These are phyloP conservation scores for Aproaerema taeniolella DNA, from an alignment of 2,888 invertebrate genomes.

Conservation along the genomic window DNA sequence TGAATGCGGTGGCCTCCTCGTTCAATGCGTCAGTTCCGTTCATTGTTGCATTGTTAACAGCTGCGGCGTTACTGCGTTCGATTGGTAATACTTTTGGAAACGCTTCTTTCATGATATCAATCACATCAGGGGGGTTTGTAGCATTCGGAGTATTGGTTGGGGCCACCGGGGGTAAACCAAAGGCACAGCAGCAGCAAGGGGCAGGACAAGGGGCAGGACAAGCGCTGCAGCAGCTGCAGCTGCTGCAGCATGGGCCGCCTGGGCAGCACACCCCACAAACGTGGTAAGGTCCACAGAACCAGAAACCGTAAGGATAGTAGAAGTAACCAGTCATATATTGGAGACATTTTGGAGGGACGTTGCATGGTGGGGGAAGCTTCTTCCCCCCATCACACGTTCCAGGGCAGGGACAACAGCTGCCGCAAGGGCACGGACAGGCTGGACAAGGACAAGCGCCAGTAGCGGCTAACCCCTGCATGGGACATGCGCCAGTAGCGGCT, in stretches of 20 bases:
- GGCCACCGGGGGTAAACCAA: too few relatives aligned
- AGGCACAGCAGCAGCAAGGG: too few relatives aligned
- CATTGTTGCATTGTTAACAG: too few relatives aligned
- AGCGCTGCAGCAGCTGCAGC: background rate
- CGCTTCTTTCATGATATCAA: too few relatives aligned
- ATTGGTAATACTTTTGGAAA: too few relatives aligned
- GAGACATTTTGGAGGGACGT: constrained; percentile 46
- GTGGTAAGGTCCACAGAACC: constrained; percentile 64
- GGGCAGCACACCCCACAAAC: constrained; percentile 30
- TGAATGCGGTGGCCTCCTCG: too few relatives aligned
- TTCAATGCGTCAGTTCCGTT: too few relatives aligned
- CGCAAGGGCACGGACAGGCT: constrained; percentile 34
- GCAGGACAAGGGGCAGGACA: constrained; percentile 1
- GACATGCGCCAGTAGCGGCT: constrained; percentile 1
- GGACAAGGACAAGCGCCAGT: background rate
- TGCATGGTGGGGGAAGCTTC: constrained; percentile 49
- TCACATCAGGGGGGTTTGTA: too few relatives aligned
- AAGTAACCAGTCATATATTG: constrained; percentile 63
- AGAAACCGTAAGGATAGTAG: constrained; percentile 59
- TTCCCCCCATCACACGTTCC: background rate
- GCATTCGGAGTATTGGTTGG: too few relatives aligned
- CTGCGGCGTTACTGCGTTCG: too few relatives aligned
- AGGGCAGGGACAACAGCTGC: constrained; percentile 26
- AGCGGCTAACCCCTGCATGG: constrained; percentile 6
- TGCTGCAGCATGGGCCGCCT: constrained; percentile 3